Percentiles rank a stretch among this genome's conserved stretches.
phyloP scores from a whole-genome alignment of 2,888 invertebrate species.

The Cheilosia grossa region DNA sequence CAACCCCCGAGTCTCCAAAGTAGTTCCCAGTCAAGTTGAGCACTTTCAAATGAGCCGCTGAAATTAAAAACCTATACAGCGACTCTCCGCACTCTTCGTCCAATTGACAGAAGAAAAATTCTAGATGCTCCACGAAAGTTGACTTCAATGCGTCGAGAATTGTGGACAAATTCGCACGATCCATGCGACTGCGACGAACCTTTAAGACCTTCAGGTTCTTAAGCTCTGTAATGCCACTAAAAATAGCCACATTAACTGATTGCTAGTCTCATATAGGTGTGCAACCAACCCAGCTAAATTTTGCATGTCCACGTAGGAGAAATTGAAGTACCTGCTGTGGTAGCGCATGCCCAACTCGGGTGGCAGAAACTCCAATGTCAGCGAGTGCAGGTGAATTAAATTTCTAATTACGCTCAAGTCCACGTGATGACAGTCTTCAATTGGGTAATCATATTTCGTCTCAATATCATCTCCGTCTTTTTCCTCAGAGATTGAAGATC shows the following conservation, averaged over 20 bases:
- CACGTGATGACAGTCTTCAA: slow-evolving; percentile 79
- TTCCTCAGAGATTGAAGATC: not conserved
- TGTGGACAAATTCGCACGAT: slow-evolving; percentile 77
- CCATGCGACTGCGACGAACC: slow-evolving; percentile 79
- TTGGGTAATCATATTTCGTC: slow-evolving; percentile 77
- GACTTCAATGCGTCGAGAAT: slow-evolving; percentile 75
- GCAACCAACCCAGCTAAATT: slow-evolving; percentile 76
- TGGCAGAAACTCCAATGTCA: slow-evolving; percentile 79
- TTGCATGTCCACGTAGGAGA: slow-evolving; percentile 79
- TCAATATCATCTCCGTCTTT: slow-evolving; percentile 69
- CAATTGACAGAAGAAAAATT: slow-evolving; percentile 79
- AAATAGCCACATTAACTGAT: slow-evolving; percentile 3
- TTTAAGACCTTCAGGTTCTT: slow-evolving; percentile 77
- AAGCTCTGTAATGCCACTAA: slow-evolving; percentile 76
- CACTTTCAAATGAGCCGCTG: slow-evolving; percentile 67
- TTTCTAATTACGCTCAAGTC: slow-evolving; percentile 78
- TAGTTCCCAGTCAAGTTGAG: slow-evolving; percentile 79
- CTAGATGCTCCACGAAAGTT: slow-evolving; percentile 77
- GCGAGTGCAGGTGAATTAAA: slow-evolving; percentile 76
- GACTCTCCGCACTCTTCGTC: slow-evolving; percentile 77
- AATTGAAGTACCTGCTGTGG: slow-evolving; percentile 78
- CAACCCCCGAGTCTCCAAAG: slow-evolving; percentile 67
- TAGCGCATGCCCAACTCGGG: slow-evolving; percentile 77
- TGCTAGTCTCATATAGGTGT: not conserved
- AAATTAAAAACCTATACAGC: slow-evolving; percentile 76